A percentile compares a stretch with the other conserved stretches of the same genome.
phyloP scores from a whole-genome alignment of 2,888 invertebrate genomes.

The Drosophila pegasa region DNA sequence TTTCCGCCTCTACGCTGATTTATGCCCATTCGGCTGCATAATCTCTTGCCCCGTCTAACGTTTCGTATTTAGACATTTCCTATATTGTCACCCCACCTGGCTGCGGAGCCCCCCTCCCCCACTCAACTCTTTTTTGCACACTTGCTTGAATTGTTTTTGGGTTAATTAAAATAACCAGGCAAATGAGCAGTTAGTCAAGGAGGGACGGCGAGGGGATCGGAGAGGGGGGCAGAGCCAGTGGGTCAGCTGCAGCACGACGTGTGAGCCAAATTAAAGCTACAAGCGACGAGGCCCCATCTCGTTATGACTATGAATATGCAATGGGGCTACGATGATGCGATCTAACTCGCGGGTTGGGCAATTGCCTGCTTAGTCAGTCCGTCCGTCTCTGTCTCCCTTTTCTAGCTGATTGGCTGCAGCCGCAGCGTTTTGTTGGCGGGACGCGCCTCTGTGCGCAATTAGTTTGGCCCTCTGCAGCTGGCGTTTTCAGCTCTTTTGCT shows the following conservation, averaged over 20 bases:
- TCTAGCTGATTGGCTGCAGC: constrained; percentile 7
- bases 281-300: constrained; percentile 39
- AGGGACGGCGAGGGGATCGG: no score
- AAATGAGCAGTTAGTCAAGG: constrained; percentile 69
- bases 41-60: constrained; percentile 28
- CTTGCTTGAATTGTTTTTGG: constrained; percentile 61
- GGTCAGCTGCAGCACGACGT: constrained; percentile 58
- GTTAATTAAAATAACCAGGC: constrained; percentile 73
- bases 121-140: constrained; percentile 37
- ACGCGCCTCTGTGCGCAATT: constrained; percentile 53
- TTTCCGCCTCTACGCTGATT: constrained; percentile 49
- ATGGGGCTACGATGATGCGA: constrained; percentile 49
- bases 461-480: constrained; percentile 44
- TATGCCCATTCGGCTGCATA: constrained; percentile 62
- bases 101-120: neutral
- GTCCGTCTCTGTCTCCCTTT: neutral
- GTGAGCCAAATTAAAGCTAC: constrained; percentile 58
- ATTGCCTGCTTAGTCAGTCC: neutral
- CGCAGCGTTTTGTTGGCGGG: constrained; percentile 22
- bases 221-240: constrained; percentile 22
- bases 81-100: constrained; percentile 63
- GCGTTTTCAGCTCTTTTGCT: constrained; percentile 56
- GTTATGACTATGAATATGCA: constrained; percentile 75
- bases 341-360: constrained; percentile 17
- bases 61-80: constrained; percentile 69